phyloP scores from a whole-genome alignment of 2,797 vertebrate species.

The Neosilurus hyrtlii region DNA sequence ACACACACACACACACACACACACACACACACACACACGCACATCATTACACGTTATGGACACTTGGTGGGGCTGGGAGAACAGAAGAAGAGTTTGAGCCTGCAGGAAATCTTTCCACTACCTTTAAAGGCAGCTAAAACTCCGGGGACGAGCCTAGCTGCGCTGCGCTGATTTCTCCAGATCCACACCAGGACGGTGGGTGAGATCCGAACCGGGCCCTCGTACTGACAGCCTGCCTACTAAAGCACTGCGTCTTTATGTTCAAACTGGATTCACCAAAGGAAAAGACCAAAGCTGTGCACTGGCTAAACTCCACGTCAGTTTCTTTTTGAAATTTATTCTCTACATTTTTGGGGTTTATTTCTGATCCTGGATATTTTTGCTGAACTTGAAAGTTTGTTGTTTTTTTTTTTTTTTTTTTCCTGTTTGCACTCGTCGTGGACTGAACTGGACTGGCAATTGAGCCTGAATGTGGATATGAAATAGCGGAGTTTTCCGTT shows the following conservation, averaged over 20 bases:
- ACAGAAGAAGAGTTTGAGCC: conserved; percentile 50
- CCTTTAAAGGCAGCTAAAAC: conserved; percentile 73
- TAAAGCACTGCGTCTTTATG: conserved; percentile 19
- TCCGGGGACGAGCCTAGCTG: conserved; percentile 46
- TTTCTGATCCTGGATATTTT: too few species aligned
- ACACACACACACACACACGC: conserved; percentile 40
- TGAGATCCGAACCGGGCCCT: conserved; percentile 26
- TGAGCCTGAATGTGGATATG: not conserved
- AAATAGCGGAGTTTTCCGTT: not conserved
- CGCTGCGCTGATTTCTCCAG: conserved; percentile 29
- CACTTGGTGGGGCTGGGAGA: conserved; percentile 50
- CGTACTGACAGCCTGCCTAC: conserved; percentile 17
- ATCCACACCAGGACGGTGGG: conserved; percentile 35
- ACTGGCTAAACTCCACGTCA: conserved; percentile 32
- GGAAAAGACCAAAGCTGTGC: conserved; percentile 55
- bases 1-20: conserved; percentile 39
- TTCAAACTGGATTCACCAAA: conserved; percentile 55
- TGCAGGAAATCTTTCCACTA: conserved; percentile 51
- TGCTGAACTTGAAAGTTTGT: not conserved
- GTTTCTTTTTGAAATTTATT: too few species aligned
- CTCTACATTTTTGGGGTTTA: too few species aligned
- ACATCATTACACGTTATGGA: not conserved
- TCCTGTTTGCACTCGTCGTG: conserved; percentile 4
- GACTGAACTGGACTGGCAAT: not conserved
- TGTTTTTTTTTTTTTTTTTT: not conserved